A percentile compares a stretch with the other conserved stretches of the same genome.
These are phyloP conservation scores for Gallinago undulata DNA, from an alignment of 2,113 vertebrate genomes.

Conservation along the genomic window DNA sequence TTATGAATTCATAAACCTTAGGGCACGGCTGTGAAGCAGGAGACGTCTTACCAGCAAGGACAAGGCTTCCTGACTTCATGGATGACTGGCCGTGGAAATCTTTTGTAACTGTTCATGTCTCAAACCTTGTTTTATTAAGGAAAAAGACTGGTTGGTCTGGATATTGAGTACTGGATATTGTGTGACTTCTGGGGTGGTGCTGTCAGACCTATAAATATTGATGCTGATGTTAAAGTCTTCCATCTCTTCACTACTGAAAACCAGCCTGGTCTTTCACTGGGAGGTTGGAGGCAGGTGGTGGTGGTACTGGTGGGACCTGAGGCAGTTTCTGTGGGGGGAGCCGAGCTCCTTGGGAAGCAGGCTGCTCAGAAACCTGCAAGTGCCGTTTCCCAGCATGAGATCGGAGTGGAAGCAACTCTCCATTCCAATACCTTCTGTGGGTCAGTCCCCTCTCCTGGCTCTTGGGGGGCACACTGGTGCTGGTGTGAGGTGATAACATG, in stretches of 20 bases:
- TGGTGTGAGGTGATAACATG: not conserved
- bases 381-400: not conserved
- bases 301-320: not conserved
- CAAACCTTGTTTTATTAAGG: not conserved
- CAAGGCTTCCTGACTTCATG: not conserved
- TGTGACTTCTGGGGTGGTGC: not conserved
- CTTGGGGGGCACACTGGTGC: not conserved
- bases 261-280: not conserved
- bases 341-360: not conserved
- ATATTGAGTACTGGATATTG: rapidly evolving
- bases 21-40: not conserved
- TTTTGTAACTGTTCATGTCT: not conserved
- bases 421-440: rapidly evolving
- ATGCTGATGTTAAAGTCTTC: not conserved
- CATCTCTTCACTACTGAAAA: not conserved
- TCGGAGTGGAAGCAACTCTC: not conserved
- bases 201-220: not conserved
- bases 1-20: not conserved
- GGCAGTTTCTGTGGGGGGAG: not conserved
- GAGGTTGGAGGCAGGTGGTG: not conserved
- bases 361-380: not conserved
- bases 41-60: not conserved
- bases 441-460: not conserved
- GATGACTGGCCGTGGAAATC: not conserved
- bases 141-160: not conserved